Evolutionary conservation across 2,888 invertebrate species (phyloP).

Genomic region (Nymphalis polychloros): DNA sequence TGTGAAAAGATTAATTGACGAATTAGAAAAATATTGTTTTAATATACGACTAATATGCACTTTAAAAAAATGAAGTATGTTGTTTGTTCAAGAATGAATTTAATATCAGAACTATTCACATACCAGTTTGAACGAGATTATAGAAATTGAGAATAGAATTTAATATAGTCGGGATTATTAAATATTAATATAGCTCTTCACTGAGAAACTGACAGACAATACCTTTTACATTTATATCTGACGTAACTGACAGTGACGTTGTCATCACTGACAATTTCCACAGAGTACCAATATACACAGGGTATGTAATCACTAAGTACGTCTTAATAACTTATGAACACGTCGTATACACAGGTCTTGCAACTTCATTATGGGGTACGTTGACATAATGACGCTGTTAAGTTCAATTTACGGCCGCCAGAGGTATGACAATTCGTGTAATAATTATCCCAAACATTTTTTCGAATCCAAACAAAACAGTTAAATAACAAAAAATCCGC

Average conservation of each 20-base stretch:
- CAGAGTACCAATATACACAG: too few relatives aligned
- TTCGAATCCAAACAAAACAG: too few relatives aligned
- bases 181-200: neutral
- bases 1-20: neutral
- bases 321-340: too few relatives aligned
- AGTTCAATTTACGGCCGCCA: too few relatives aligned
- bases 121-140: neutral
- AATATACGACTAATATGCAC: neutral
- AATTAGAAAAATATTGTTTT: neutral
- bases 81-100: neutral
- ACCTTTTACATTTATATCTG: neutral
- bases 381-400: too few relatives aligned
- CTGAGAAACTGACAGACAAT: neutral
- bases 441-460: too few relatives aligned
- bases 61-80: neutral
- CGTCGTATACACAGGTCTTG: too few relatives aligned
- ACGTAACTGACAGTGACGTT: neutral
- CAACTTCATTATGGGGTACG: too few relatives aligned
- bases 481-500: too few relatives aligned
- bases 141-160: constrained; percentile 1
- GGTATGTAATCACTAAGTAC: too few relatives aligned
- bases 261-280: neutral
- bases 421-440: too few relatives aligned
- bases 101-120: neutral
- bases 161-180: constrained; percentile 1